Percentiles rank a stretch among this genome's conserved stretches.
phyloP scores from a whole-genome alignment of 2,888 invertebrate species.

The Elmis aenea region DNA sequence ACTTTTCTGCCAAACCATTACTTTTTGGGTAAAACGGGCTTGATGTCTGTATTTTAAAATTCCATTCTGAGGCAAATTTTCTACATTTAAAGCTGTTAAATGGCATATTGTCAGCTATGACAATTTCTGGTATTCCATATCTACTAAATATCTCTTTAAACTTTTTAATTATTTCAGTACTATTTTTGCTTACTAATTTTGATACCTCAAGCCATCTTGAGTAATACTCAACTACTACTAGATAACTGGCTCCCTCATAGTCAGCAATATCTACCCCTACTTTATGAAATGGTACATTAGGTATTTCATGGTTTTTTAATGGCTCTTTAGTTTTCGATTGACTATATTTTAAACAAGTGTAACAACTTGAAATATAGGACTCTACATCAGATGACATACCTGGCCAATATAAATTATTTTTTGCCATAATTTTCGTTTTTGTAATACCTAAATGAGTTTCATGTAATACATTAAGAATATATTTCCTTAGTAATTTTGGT shows the following conservation, averaged over 20 bases:
- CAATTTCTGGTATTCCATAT: slow-evolving; percentile 13
- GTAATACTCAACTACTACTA: slow-evolving; percentile 27
- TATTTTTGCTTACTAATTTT: slow-evolving; percentile 12
- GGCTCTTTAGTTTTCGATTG: background rate
- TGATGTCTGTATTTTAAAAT: slow-evolving; percentile 16
- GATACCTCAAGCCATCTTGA: slow-evolving; percentile 26
- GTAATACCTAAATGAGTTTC: slow-evolving; percentile 19
- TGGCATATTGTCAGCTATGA: slow-evolving; percentile 21
- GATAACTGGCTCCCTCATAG: slow-evolving; percentile 18
- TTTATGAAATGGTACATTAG: no score
- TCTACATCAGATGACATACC: slow-evolving; percentile 2
- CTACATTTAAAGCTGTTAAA: slow-evolving; percentile 14
- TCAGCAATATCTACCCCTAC: slow-evolving; percentile 1
- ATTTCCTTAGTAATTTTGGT: slow-evolving; percentile 11
- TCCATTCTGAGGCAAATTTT: slow-evolving; percentile 19
- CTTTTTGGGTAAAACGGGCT: slow-evolving; percentile 21
- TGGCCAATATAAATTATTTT: slow-evolving; percentile 5
- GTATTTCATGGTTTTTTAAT: background rate
- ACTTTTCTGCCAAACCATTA: slow-evolving; percentile 21
- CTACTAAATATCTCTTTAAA: slow-evolving; percentile 21
- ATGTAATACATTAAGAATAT: slow-evolving; percentile 18
- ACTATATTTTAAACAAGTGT: no score
- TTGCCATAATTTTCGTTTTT: slow-evolving; percentile 17
- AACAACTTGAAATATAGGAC: slow-evolving; percentile 1
- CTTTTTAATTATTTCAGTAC: slow-evolving; percentile 13